Percentiles rank a stretch among this genome's conserved stretches.
Conservation (phyloP, 2,888 invertebrate species). For the Mesodorylaimus sp. region DNA sequence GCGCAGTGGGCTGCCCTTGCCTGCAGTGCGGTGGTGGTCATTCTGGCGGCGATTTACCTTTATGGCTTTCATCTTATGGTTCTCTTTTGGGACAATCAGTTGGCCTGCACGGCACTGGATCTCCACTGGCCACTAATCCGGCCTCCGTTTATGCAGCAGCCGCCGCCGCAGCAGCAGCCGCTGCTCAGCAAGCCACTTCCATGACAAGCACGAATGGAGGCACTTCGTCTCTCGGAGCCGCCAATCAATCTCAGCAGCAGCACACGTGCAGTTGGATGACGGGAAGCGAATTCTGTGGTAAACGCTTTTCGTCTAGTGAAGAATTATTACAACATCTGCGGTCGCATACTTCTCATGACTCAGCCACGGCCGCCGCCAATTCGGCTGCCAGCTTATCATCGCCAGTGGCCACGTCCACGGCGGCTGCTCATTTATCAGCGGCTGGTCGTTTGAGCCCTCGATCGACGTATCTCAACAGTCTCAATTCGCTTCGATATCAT, state of each 20-base stretch:
- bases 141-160: too few relatives aligned
- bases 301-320: conserved; percentile 1
- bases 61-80: background rate
- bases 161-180: too few relatives aligned
- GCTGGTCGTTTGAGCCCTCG: too few relatives aligned
- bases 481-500: too few relatives aligned
- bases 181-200: background rate
- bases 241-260: background rate
- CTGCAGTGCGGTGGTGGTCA: background rate
- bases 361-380: background rate
- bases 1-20: background rate
- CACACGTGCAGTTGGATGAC: too few relatives aligned
- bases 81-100: background rate
- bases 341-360: background rate
- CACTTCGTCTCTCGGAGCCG: background rate
- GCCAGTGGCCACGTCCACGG: background rate
- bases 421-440: background rate
- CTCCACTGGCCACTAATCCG: too few relatives aligned
- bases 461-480: too few relatives aligned
- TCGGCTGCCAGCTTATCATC: background rate
- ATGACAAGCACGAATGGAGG: background rate
- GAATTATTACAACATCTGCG: conserved; percentile 10
- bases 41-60: background rate
- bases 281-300: too few relatives aligned
- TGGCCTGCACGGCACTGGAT: too few relatives aligned